Conservation (phyloP, 2,888 invertebrate genomes). For the Chrysodeixis includens region DNA sequence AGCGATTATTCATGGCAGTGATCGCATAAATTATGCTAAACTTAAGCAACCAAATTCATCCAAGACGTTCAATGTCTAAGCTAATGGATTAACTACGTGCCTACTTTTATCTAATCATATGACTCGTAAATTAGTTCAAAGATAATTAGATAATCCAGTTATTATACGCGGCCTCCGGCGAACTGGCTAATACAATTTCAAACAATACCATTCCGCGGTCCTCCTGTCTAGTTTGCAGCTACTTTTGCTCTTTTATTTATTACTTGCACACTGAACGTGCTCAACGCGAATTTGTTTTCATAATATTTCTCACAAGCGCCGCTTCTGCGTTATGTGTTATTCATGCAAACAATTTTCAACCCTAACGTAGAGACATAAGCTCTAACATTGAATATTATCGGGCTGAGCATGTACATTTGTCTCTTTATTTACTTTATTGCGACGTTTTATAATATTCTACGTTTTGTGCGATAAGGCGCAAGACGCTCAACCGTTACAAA, state of each 20-base stretch:
- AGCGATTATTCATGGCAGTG: constrained; percentile 53
- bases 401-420: constrained; percentile 78
- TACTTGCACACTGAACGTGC: constrained; percentile 87
- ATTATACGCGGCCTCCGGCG: constrained; percentile 56
- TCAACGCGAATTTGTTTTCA: constrained; percentile 88
- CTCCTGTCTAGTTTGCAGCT: constrained; percentile 68
- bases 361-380: constrained; percentile 61
- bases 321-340: constrained; percentile 71
- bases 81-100: constrained; percentile 56
- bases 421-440: constrained; percentile 87
- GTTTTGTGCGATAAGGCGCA: constrained; percentile 81
- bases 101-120: constrained; percentile 23
- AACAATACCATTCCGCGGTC: constrained; percentile 81
- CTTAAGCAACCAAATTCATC: constrained; percentile 47
- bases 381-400: constrained; percentile 56
- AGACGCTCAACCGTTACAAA: constrained; percentile 81
- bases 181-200: constrained; percentile 75
- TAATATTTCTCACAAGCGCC: constrained; percentile 84
- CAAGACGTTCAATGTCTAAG: constrained; percentile 33
- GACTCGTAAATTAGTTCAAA: constrained; percentile 33
- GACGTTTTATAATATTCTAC: constrained; percentile 88
- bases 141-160: constrained; percentile 52
- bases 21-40: constrained; percentile 57
- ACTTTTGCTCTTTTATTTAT: constrained; percentile 85
- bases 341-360: constrained; percentile 62